Conservation (phyloP, 2,888 invertebrate genomes). For the Epicampocera succincta region DNA sequence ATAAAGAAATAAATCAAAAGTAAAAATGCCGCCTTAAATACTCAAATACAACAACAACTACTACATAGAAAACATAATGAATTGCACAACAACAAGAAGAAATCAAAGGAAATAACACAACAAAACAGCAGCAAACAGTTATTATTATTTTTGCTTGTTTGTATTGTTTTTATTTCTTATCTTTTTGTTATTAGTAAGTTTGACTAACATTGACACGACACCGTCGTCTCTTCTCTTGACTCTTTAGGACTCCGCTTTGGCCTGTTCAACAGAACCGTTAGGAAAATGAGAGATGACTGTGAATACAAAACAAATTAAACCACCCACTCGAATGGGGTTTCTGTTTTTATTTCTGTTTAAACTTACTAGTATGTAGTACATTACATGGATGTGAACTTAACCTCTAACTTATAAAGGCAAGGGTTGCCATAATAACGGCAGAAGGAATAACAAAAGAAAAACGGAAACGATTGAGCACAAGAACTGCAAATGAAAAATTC, state of each 20-base stretch:
- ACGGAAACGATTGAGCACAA: too few species aligned
- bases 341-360: neutral
- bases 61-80: constrained; percentile 38
- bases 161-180: constrained; percentile 42
- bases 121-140: constrained; percentile 50
- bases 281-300: constrained; percentile 24
- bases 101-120: constrained; percentile 40
- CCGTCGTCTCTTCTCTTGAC: constrained; percentile 2
- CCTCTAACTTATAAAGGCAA: constrained; percentile 22
- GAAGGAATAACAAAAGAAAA: neutral
- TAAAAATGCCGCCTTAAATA: constrained; percentile 64
- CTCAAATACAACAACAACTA: constrained; percentile 40
- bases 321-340: constrained; percentile 48
- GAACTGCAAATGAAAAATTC: too few species aligned
- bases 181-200: constrained; percentile 58
- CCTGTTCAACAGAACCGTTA: constrained; percentile 23
- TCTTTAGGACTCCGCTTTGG: neutral
- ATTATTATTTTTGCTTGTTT: neutral
- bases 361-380: constrained; percentile 1
- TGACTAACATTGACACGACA: constrained; percentile 52
- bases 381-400: constrained; percentile 26
- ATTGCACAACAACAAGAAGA: constrained; percentile 33
- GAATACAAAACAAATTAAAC: constrained; percentile 40
- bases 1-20: constrained; percentile 64
- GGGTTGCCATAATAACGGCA: neutral